Conservation (phyloP, 2,113 vertebrate genomes). For the Polypterus senegalus region DNA sequence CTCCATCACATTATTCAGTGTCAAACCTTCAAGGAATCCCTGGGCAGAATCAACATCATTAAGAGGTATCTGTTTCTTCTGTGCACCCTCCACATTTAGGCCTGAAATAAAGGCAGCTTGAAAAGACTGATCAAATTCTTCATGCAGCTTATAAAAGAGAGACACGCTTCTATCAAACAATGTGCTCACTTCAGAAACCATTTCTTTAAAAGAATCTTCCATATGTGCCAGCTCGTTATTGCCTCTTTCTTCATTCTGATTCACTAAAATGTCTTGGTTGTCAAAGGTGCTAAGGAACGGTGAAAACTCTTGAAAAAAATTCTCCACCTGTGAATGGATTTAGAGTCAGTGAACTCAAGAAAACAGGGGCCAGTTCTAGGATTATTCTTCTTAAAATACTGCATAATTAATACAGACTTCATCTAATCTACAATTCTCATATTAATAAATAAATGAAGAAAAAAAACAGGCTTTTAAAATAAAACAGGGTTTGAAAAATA, state of each 20-base stretch:
- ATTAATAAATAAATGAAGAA: too few species aligned
- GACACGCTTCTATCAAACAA: slow-evolving; percentile 55
- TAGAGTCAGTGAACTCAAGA: background rate
- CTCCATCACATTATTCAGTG: slow-evolving; percentile 57
- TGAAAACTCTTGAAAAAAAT: slow-evolving; percentile 61
- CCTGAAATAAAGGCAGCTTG: slow-evolving; percentile 55
- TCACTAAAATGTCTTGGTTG: slow-evolving; percentile 30
- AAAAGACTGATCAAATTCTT: slow-evolving; percentile 58
- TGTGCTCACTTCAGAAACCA: slow-evolving; percentile 40
- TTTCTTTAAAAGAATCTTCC: slow-evolving; percentile 54
- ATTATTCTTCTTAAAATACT: too few species aligned
- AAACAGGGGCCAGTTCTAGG: too few species aligned
- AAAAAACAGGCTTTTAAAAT: too few species aligned
- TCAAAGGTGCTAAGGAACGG: slow-evolving; percentile 44
- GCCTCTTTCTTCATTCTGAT: slow-evolving; percentile 30
- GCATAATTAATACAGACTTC: too few species aligned
- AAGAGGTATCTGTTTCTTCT: slow-evolving; percentile 27
- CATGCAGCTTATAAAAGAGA: slow-evolving; percentile 59
- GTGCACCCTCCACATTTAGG: slow-evolving; percentile 23
- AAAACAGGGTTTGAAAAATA: too few species aligned
- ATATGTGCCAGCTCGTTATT: slow-evolving; percentile 51
- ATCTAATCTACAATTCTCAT: too few species aligned
- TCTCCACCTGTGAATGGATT: slow-evolving; percentile 47
- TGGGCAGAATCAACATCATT: slow-evolving; percentile 31
- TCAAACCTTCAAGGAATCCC: slow-evolving; percentile 45